phyloP scores from a whole-genome alignment of 2,888 invertebrate species.

The Xestobium rufovillosum region DNA sequence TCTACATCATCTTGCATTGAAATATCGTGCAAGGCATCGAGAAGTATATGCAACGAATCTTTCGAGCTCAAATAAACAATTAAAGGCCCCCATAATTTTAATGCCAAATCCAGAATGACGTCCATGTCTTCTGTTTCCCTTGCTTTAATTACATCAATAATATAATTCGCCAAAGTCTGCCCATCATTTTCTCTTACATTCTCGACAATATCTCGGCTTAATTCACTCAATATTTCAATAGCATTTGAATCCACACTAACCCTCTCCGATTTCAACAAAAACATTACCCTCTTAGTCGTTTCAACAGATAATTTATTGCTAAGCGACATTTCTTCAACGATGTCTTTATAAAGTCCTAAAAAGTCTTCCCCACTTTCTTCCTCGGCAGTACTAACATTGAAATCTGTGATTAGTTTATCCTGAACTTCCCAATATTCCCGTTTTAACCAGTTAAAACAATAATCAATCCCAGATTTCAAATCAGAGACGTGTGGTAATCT shows the following conservation, averaged over 20 bases:
- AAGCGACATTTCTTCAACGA: too few relatives aligned
- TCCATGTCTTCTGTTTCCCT: conserved; percentile 12
- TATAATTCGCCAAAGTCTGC: too few relatives aligned
- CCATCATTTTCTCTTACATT: too few relatives aligned
- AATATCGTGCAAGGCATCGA: too few relatives aligned
- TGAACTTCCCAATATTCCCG: conserved; percentile 59
- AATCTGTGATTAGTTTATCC: conserved; percentile 45
- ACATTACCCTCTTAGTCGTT: too few relatives aligned
- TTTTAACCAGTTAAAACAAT: conserved; percentile 62
- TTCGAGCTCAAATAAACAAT: conserved; percentile 44
- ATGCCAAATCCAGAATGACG: conserved; percentile 31
- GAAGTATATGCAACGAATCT: conserved; percentile 37
- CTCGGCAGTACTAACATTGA: conserved; percentile 24
- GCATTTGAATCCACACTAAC: too few relatives aligned
- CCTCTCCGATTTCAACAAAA: too few relatives aligned
- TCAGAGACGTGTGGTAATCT: conserved; percentile 57
- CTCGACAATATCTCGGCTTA: too few relatives aligned
- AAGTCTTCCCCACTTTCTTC: not conserved
- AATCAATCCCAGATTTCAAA: conserved; percentile 54
- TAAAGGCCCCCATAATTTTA: conserved; percentile 48
- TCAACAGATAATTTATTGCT: too few relatives aligned
- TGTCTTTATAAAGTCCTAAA: too few relatives aligned
- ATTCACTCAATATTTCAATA: too few relatives aligned
- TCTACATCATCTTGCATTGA: conserved; percentile 19
- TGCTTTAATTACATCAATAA: too few relatives aligned